These are phyloP conservation scores for Lithodes maja DNA, from an alignment of 2,888 invertebrate genomes.

Conservation along the genomic window DNA sequence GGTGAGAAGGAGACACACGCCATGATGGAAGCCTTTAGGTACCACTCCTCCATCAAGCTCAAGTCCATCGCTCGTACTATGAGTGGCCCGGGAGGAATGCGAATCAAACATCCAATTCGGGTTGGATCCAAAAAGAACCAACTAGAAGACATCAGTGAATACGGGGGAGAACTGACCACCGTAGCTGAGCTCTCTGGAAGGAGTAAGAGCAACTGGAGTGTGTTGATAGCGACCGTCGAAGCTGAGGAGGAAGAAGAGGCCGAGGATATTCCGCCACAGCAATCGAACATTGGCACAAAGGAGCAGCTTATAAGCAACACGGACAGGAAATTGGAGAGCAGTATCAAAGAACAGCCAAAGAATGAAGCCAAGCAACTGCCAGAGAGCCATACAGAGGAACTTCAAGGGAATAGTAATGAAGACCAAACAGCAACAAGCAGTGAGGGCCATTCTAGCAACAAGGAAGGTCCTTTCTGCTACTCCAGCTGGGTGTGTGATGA, in stretches of 20 bases:
- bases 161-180: not conserved
- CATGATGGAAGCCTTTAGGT: constrained; percentile 6
- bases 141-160: not conserved
- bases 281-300: too few species aligned
- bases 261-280: too few species aligned
- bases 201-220: not conserved
- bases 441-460: too few species aligned
- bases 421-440: too few species aligned
- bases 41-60: constrained; percentile 17
- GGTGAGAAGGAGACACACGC: constrained; percentile 17
- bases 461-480: too few species aligned
- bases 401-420: too few species aligned
- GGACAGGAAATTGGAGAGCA: too few species aligned
- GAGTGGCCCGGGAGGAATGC: constrained; percentile 7
- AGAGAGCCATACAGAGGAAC: too few species aligned
- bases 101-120: not conserved
- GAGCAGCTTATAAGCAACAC: too few species aligned
- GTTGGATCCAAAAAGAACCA: not conserved
- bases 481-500: too few species aligned
- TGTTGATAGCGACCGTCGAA: not conserved
- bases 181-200: not conserved
- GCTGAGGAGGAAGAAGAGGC: not conserved
- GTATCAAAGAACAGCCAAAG: too few species aligned
- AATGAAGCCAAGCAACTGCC: too few species aligned
- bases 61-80: constrained; percentile 21